phyloP scores from a whole-genome alignment of 2,113 vertebrate genomes.

The Archilochus colubris region DNA sequence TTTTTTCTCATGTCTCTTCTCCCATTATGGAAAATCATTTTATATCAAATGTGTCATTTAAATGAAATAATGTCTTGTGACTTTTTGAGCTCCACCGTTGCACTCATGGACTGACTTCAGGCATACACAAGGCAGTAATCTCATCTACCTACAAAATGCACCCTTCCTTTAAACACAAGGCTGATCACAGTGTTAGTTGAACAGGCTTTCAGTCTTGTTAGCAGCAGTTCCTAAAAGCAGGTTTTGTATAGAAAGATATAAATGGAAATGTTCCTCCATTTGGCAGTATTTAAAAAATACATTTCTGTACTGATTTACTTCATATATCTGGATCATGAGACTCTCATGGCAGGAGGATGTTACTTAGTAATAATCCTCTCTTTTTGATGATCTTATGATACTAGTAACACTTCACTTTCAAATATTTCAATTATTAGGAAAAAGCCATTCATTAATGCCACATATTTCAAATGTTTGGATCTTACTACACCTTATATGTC shows the following conservation, averaged over 20 bases:
- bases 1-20: not conserved
- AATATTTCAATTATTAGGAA: not conserved
- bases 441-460: not conserved
- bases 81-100: not conserved
- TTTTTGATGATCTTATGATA: not conserved
- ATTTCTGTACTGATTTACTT: not conserved
- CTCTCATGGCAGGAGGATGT: not conserved
- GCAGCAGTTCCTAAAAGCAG: not conserved
- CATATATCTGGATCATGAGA: not conserved
- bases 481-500: not conserved
- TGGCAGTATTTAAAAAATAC: not conserved
- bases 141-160: not conserved
- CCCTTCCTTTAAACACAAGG: not conserved
- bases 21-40: not conserved
- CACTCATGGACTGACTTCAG: not conserved
- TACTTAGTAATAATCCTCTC: not conserved
- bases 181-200: not conserved
- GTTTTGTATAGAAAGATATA: not conserved
- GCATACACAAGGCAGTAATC: not conserved
- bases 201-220: not conserved
- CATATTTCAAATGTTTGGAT: not conserved
- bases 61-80: not conserved
- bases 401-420: not conserved
- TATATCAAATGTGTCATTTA: not conserved
- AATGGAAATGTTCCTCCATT: not conserved